phyloP scores from a whole-genome alignment of 2,797 vertebrate genomes.

The Antrozous pallidus region DNA sequence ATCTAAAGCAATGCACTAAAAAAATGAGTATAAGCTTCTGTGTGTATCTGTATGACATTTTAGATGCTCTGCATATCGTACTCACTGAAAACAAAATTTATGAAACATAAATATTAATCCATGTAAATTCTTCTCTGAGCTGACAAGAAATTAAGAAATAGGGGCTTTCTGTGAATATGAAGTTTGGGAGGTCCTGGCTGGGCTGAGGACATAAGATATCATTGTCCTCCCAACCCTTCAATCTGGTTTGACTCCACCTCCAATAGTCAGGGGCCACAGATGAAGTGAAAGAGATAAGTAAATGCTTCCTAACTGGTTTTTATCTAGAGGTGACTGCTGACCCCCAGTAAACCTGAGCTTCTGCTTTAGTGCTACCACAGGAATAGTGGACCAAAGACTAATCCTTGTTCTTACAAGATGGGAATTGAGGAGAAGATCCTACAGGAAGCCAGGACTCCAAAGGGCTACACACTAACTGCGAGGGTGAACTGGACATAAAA shows the following conservation, averaged over 20 bases:
- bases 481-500: background rate
- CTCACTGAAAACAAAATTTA: background rate
- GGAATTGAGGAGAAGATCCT: background rate
- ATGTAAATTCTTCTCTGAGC: background rate
- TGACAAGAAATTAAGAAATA: background rate
- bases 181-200: background rate
- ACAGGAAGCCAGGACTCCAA: background rate
- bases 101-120: background rate
- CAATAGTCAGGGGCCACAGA: background rate
- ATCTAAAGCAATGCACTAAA: background rate
- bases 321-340: background rate
- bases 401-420: background rate
- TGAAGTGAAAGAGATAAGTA: background rate
- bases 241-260: background rate
- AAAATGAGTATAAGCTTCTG: background rate
- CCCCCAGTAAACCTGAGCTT: background rate
- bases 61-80: background rate
- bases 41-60: background rate
- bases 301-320: background rate
- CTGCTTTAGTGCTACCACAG: background rate
- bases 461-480: background rate
- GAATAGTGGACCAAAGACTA: background rate
- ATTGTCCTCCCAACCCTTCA: background rate
- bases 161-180: background rate
- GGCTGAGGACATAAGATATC: background rate